Base-by-base conservation (phyloP, 1,140 invertebrate genomes). In the Lordiphosa stackelbergi region DNA sequence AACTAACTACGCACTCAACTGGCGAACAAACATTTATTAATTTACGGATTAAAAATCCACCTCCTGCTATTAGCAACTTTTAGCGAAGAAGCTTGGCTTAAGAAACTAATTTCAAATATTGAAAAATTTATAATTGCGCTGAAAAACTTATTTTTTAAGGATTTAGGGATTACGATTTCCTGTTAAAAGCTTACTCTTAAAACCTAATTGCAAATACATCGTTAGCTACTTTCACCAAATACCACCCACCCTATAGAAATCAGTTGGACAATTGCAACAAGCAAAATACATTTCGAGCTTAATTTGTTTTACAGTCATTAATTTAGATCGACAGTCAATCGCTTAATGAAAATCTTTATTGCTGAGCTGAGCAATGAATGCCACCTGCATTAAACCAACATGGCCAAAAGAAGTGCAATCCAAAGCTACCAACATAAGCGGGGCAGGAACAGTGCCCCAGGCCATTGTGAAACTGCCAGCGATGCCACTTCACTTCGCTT, bases 301-400 rank as follows among this genome's bases (percentile, higher is more conserved):
- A 28, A 28, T 31, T 31, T 31, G 28, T 8, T 31, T 31, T 31
- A 31, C 28, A 24, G 49, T 52, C 63, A 75, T 73, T 65, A 49
- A 75, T 70, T 75, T 49, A 58, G 47, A 72, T 52, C 57, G 31
- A 41, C 16, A 13, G 55, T 41, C 74, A 81, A 81, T 81, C 75
- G 77, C 45, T 62, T 81, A 83, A 81, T 81, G 83, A 83, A 81
- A 81, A 83, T 81, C 75, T 81, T 64, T 72, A 69, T 81, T 81
- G 64, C 61, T 41, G 65, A 59, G 52, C 59, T 28, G 34, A 34
- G 59, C 53, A 12, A 36, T 59, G 16, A 54, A 51, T 60, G 41
- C 63, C 68, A 60, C 59, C 65, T 69, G 58, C 42, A 53, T 37
- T 53, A 47, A 35, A 36, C 36, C 28, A 41, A 47, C 46, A 58